A percentile compares a stretch with the other conserved stretches of the same genome.
phyloP scores from a whole-genome alignment of 1,140 invertebrate species.

The Drosophila bocki region DNA sequence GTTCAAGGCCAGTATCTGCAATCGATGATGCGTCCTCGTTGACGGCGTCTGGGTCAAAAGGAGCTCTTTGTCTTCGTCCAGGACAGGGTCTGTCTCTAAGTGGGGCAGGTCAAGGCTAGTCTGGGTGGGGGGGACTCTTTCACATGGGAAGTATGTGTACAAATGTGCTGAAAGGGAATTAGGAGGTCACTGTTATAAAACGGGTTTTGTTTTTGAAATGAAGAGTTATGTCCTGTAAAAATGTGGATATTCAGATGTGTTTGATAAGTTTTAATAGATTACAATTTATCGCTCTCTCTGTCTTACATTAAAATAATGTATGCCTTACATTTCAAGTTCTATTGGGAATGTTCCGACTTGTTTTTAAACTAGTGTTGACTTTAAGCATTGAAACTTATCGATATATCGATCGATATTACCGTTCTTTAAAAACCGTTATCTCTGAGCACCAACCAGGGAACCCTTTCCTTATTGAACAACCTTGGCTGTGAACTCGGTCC shows the following conservation, averaged over 20 bases:
- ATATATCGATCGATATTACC: not conserved
- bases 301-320: too few relatives aligned
- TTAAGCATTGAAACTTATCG: not conserved
- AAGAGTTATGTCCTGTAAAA: too few relatives aligned
- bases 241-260: too few relatives aligned
- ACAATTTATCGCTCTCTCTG: too few relatives aligned
- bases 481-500: conserved; percentile 7
- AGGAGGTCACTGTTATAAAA: not conserved
- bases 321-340: too few relatives aligned
- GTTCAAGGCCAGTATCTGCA: conserved; percentile 46
- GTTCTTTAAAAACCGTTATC: not conserved
- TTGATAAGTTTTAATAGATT: too few relatives aligned
- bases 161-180: not conserved
- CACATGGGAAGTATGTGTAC: not conserved
- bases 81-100: not conserved
- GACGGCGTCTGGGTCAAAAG: conserved; percentile 28
- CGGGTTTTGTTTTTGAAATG: not conserved
- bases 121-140: not conserved
- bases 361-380: not conserved
- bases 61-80: conserved; percentile 11
- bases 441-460: not conserved
- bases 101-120: conserved; percentile 26
- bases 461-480: not conserved
- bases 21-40: conserved; percentile 25
- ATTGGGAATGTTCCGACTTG: too few relatives aligned